Evolutionary conservation across 2,113 vertebrate genomes (phyloP), one percentile per base, ranked within the genome.

Genomic region (Scopus umbretta): DNA sequence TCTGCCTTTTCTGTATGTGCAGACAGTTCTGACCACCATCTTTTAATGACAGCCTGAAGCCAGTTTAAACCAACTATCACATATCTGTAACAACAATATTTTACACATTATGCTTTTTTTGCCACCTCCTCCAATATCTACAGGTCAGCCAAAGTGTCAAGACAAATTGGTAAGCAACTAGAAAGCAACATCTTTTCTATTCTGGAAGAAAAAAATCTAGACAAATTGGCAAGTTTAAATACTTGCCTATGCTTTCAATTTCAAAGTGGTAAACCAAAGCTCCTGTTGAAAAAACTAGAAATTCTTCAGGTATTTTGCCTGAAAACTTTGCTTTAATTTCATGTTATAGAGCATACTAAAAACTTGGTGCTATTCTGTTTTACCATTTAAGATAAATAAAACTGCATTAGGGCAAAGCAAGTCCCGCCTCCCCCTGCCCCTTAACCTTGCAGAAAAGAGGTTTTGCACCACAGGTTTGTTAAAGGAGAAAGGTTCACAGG

Each of bases 21-120:
- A 95, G 98, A 98, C 5, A 99, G 97, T 67, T 99, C 98, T 95
- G 98, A 97, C 98, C 98, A 98, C 99, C 99, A 99, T 87, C 98
- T 98, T 96, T 98, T 99, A 97, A 99, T 98, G 96, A 99, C 98
- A 89, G 99, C 99, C 95, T 98, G 97, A 84, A 99, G 98, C 99
- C 99, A 99, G 91, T 98, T 98, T 95, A 99, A 98, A 91, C 98
- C 99, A 97, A 98, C 98, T 86, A 98, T 97, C 45, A 99, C 97
- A 36, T 99, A 99, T 74, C 99, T 99, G 98, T 76, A 98, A 97
- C n/a, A 93, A 94, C 32, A 84, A n/a, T 9, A 90, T 91, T 94
- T 93, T 40, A 90, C 34, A 90, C 6, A 29, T 85, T 70, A 95
- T 21, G 36, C 17, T 80, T 72, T 80, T 71, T 20, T 19, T 2